Conservation (phyloP, 2,888 invertebrate genomes). For the Zeuzera pyrina region DNA sequence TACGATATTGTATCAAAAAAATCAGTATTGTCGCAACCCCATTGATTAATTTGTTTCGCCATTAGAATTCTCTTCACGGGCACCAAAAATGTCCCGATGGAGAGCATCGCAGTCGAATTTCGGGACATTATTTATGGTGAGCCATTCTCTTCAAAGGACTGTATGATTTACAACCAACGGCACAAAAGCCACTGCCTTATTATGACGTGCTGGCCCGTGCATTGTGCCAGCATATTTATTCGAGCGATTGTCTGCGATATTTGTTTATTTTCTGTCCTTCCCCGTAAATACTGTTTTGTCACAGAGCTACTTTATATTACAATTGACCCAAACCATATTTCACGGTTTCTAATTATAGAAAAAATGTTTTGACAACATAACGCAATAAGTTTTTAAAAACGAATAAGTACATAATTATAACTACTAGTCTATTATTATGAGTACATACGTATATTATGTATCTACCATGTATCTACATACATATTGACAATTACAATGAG, state of each 20-base stretch:
- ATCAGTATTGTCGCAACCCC: conserved; percentile 40
- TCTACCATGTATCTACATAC: too few relatives aligned
- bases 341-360: conserved; percentile 53
- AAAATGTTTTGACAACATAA: conserved; percentile 41
- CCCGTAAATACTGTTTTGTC: conserved; percentile 62
- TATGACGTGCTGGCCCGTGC: conserved; percentile 66
- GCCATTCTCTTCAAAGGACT: conserved; percentile 66
- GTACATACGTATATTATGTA: too few relatives aligned
- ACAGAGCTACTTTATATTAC: conserved; percentile 46
- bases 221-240: conserved; percentile 59
- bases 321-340: conserved; percentile 57
- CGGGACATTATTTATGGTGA: conserved; percentile 62
- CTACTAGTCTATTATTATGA: too few relatives aligned
- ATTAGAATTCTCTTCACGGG: conserved; percentile 57
- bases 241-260: conserved; percentile 59
- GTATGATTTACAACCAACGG: conserved; percentile 63
- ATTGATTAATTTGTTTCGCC: conserved; percentile 65
- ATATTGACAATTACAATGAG: too few relatives aligned
- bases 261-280: conserved; percentile 70
- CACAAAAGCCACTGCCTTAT: conserved; percentile 68
- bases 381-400: too few relatives aligned
- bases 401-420: too few relatives aligned
- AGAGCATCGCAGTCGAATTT: conserved; percentile 53
- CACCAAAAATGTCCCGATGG: conserved; percentile 47
- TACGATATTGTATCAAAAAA: conserved; percentile 37